These are phyloP conservation scores for Stegostoma tigrinum DNA, from an alignment of 2,113 vertebrate species.

Conservation along the genomic window DNA sequence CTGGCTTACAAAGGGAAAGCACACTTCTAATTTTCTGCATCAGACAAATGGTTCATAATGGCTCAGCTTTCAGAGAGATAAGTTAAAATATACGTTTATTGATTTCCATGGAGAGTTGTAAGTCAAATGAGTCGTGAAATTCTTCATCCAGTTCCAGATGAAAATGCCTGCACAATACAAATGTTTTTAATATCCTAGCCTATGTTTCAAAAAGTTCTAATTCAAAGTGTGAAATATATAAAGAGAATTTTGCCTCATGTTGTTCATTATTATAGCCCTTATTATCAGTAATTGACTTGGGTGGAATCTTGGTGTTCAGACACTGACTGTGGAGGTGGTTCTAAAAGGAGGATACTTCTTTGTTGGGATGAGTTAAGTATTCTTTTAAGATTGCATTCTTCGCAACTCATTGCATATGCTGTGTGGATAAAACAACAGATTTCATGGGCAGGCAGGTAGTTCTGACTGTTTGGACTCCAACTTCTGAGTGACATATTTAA, in stretches of 20 bases:
- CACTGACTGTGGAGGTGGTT: too few relatives aligned
- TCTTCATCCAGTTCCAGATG: constrained; percentile 20
- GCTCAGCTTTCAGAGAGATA: not conserved
- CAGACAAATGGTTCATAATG: constrained; percentile 18
- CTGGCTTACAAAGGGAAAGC: not conserved
- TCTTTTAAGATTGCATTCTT: too few relatives aligned
- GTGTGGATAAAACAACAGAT: too few relatives aligned
- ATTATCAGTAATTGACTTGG: not conserved
- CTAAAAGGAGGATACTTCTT: too few relatives aligned
- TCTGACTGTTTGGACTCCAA: too few relatives aligned
- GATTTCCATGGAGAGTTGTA: not conserved
- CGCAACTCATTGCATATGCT: too few relatives aligned
- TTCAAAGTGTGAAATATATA: constrained; percentile 17
- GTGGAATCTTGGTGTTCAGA: too few relatives aligned
- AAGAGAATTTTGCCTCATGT: not conserved
- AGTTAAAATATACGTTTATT: constrained; percentile 34
- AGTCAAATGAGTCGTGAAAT: not conserved
- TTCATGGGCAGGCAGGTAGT: too few relatives aligned
- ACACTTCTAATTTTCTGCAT: not conserved
- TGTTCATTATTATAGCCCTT: not conserved
- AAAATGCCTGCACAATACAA: constrained; percentile 4
- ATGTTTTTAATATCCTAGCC: not conserved
- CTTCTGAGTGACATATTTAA: too few relatives aligned
- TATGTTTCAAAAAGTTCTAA: not conserved
- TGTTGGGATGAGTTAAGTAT: too few relatives aligned